Percentiles rank a stretch among this genome's conserved stretches.
Evolutionary conservation across 1,140 invertebrate species (phyloP).

Genomic region (Apolygus lucorum): DNA sequence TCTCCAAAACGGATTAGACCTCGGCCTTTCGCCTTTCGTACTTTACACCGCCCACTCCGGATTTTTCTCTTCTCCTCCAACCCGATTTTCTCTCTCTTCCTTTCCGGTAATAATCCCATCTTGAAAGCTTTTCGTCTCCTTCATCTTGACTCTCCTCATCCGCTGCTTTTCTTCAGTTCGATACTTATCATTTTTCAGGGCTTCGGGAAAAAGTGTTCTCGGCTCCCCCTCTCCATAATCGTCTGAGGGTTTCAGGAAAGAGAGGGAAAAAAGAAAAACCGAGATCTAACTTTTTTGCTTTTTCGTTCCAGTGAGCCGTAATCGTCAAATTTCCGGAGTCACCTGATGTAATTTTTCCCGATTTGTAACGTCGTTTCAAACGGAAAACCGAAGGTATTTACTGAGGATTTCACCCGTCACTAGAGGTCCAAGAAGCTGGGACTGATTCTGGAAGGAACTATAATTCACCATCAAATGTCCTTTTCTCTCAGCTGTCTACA

Average conservation of each 20-base stretch:
- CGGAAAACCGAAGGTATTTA: not conserved
- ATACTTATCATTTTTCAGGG: not conserved
- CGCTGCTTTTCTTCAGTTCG: not conserved
- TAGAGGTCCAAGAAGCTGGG: too few species aligned
- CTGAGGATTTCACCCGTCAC: not conserved
- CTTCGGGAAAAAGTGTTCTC: too few species aligned
- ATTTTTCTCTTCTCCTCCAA: conserved; percentile 21
- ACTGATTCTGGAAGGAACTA: too few species aligned
- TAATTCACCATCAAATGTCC: too few species aligned
- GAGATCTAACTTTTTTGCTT: not conserved
- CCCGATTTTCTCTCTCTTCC: conserved; percentile 29
- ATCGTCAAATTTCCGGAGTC: not conserved
- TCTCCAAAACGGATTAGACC: too few species aligned
- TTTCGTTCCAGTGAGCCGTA: not conserved
- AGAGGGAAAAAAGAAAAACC: too few species aligned
- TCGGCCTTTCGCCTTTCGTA: too few species aligned
- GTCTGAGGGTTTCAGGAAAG: too few species aligned
- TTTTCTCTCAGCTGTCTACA: too few species aligned
- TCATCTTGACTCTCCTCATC: too few species aligned
- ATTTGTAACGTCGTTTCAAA: not conserved
- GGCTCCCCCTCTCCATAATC: too few species aligned
- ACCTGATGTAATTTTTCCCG: not conserved
- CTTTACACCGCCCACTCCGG: too few species aligned
- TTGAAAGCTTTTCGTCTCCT: conserved; percentile 13
- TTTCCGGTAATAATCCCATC: conserved; percentile 3